A percentile compares a stretch with the other conserved stretches of the same genome.
These are phyloP conservation scores for Drosophila sproati DNA, from an alignment of 1,140 invertebrate species.

Conservation along the genomic window DNA sequence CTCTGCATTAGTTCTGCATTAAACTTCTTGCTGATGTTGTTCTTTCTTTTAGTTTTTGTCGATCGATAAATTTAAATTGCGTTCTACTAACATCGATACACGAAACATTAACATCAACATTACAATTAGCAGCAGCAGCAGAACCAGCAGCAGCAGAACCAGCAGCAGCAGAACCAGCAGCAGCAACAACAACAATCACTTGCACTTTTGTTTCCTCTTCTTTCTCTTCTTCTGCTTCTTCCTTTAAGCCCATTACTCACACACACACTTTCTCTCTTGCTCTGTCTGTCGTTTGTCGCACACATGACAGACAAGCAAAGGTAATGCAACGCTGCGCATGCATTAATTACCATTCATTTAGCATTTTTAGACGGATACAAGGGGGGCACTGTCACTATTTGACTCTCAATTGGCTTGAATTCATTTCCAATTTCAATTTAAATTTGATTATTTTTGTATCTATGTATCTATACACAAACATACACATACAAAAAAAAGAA, in stretches of 20 bases:
- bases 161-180: conserved; percentile 7
- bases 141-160: conserved; percentile 9
- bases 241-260: neutral
- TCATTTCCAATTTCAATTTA: conserved; percentile 35
- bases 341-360: conserved; percentile 46
- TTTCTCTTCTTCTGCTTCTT: neutral
- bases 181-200: conserved; percentile 19
- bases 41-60: conserved; percentile 23
- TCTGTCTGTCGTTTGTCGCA: neutral
- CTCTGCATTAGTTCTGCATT: neutral
- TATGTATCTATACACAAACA: conserved; percentile 19
- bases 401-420: conserved; percentile 1
- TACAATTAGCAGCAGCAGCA: neutral
- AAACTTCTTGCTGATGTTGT: conserved; percentile 1
- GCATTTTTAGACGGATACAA: conserved; percentile 8
- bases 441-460: conserved; percentile 35
- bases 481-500: conserved; percentile 4
- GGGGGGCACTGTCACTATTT: conserved; percentile 3
- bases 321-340: conserved; percentile 11
- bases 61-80: conserved; percentile 40
- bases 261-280: conserved; percentile 22
- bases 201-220: conserved; percentile 35
- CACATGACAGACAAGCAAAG: conserved; percentile 9
- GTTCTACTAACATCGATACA: conserved; percentile 22
- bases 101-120: neutral